Evolutionary conservation across 2,797 vertebrate genomes (phyloP), one percentile per base, ranked within the genome.

Genomic region (Glossophaga mutica): DNA sequence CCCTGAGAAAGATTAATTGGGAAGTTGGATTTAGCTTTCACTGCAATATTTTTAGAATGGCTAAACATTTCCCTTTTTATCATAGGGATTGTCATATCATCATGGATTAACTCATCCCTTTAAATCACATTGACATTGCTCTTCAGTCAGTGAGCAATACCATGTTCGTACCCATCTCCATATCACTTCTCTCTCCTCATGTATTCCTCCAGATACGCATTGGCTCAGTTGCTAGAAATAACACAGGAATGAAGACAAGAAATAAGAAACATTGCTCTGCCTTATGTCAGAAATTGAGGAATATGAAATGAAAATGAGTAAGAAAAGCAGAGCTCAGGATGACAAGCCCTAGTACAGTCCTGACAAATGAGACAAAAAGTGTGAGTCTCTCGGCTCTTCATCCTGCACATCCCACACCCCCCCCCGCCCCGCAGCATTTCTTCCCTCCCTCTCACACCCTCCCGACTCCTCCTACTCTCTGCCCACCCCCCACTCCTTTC

Each of bases 231-330:
- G 48, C 68, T 73, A 86, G 77, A 90, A 81, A 77, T 55, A 74
- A 62, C 91, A 89, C 29, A 87, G 46, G 76, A 95, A 85, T 62
- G 67, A 93, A 94, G 88, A 77, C 29, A 67, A 89, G 59, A 95
- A 91, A 83, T 14, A 42, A 70, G 42, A 95, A 76, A 71, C 55
- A 78, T 3, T 22, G 11, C 44, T 83, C 15, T 26, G 39, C 15
- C n/a, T 57, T 29, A 14, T 50, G 32, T 37, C 73, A 96, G 79
- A 86, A 89, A 48, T 24, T 48, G 84, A 85, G 34, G 37, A n/a
- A 81, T 42, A 62, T 12, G 24, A 57, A 79, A n/a, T 55, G 11
- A 88, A 94, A 96, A 74, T 2, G 5, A 94, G 26, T 15, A 67
- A 70, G 48, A 39, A 86, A 84, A 82, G 44, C 76, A 76, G 71